Base-by-base conservation (phyloP, 2,797 vertebrate genomes). In the Hippocampus kuda region DNA sequence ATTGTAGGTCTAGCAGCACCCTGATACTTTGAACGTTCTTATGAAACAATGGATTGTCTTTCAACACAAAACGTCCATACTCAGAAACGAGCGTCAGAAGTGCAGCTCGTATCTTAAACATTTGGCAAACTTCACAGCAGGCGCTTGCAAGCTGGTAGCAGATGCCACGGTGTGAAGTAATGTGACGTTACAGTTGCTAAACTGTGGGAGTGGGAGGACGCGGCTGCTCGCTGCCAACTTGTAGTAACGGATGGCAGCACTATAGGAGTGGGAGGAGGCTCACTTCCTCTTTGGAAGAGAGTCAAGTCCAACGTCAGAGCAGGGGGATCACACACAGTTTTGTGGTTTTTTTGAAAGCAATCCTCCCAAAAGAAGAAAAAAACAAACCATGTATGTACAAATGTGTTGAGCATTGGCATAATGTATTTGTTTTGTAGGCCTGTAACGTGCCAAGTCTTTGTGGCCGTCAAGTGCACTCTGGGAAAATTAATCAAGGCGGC, bases 221-320 rank as follows among this genome's bases (percentile, higher is more conserved):
- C 77, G 83, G 82, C 87, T 88, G 86, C 86, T 85, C 76, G 59
- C 83, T 81, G 81, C 85, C 81, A 87, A 84, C 75, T 59, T 80
- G 75, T 78, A 85, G 84, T 90, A 90, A 89, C 88, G 87, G 87
- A 89, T 89, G 85, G 84, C 73, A 78, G 82, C 78, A 85, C 85
- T 82, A 79, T 84, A 83, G 80, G 82, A 85, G 88, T 87, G 85
- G 87, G 88, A 84, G 87, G 88, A 87, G 84, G 83, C 77, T 83
- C 75, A 81, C 83, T 85, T 88, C 85, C 88, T 81, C 77, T 86
- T 85, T 82, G 79, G 88, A 84, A 87, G 88, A 84, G 81, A 85
- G 80, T 82, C 82, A 79, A 83, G 81, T 75, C 72, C 73, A 84
- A 71, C 70, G 81, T 70, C 81, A 83, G 77, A 84, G 74, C 71